phyloP scores from a whole-genome alignment of 2,888 invertebrate genomes.

The Euplexia lucipara region DNA sequence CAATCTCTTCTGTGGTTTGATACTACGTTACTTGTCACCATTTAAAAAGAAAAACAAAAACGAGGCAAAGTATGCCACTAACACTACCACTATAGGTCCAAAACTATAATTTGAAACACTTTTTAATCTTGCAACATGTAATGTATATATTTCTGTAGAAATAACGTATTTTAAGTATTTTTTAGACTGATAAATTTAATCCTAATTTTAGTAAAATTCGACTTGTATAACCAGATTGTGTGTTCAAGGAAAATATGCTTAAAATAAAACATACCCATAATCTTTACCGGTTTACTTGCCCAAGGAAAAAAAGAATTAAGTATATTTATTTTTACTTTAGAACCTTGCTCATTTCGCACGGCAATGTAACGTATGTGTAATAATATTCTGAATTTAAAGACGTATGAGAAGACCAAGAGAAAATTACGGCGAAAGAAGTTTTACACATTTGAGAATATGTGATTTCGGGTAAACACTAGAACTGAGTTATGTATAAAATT shows the following conservation, averaged over 20 bases:
- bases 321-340: slow-evolving; percentile 34
- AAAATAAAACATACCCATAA: slow-evolving; percentile 39
- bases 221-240: slow-evolving; percentile 19
- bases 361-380: background rate
- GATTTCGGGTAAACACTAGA: too few relatives aligned
- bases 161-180: too few relatives aligned
- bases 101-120: background rate
- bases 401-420: too few relatives aligned
- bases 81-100: background rate
- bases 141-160: too few relatives aligned
- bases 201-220: slow-evolving; percentile 29
- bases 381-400: slow-evolving; percentile 15
- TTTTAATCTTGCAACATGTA: too few relatives aligned
- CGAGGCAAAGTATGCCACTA: background rate
- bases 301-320: slow-evolving; percentile 57
- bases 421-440: too few relatives aligned
- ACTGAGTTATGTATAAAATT: too few relatives aligned
- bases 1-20: slow-evolving; percentile 35
- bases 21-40: too few relatives aligned
- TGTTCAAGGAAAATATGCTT: slow-evolving; percentile 45
- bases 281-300: slow-evolving; percentile 57
- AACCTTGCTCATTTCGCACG: slow-evolving; percentile 15
- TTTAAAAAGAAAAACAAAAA: background rate
- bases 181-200: slow-evolving; percentile 4
- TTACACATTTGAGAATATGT: too few relatives aligned